These are phyloP conservation scores for Megalops atlanticus DNA, from an alignment of 2,113 vertebrate genomes.

Conservation along the genomic window DNA sequence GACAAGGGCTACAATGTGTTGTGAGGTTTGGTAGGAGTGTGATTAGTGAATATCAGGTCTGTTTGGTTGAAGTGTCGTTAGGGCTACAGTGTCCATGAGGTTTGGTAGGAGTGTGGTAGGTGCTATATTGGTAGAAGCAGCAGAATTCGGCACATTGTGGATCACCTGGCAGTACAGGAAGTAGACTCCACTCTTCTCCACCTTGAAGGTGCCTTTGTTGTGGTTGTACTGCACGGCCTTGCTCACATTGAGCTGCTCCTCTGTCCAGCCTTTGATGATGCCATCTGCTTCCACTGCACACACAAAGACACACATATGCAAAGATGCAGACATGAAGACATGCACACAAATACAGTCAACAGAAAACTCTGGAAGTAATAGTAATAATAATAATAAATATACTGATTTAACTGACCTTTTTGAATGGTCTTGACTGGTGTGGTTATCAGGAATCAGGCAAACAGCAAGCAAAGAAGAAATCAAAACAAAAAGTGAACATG, in stretches of 20 bases:
- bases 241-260: constrained; percentile 79
- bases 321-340: not conserved
- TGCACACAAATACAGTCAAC: constrained; percentile 16
- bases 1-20: no score
- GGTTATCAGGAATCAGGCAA: constrained; percentile 45
- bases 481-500: not conserved
- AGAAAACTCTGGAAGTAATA: not conserved
- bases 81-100: no score
- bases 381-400: not conserved
- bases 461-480: not conserved
- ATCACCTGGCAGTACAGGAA: constrained; percentile 90
- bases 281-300: constrained; percentile 74
- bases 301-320: constrained; percentile 23
- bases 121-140: no score
- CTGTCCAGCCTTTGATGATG: constrained; percentile 84
- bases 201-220: constrained; percentile 76
- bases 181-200: constrained; percentile 79
- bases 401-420: constrained; percentile 62
- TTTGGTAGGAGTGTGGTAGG: not conserved
- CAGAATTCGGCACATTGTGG: no score
- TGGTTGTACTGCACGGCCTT: constrained; percentile 80
- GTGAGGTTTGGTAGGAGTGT: no score
- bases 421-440: constrained; percentile 70
- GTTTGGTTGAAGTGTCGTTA: no score
- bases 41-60: no score